Evolutionary conservation across 2,113 vertebrate species (phyloP), one percentile per base, ranked within the genome.

Genomic region (Varanus salvator): DNA sequence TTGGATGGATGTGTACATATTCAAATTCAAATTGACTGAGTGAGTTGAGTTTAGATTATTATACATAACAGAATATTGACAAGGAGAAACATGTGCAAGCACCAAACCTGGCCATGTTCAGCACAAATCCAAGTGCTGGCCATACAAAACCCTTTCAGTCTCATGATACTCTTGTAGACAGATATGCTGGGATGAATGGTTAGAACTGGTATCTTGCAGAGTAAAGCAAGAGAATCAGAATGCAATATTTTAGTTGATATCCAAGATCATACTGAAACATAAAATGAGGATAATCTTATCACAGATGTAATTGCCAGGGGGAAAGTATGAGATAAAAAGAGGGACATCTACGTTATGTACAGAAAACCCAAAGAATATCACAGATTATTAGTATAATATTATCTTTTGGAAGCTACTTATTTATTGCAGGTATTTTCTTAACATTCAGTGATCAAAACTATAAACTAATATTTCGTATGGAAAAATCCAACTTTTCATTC

Each of bases 241-340:
- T 19, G 4, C 29, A 85, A 38, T 44, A 34, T 17, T 69, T 52
- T 85, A 29, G n/a, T 15, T 71, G 60, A 78, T 78, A 52, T 54
- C 78, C 74, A 78, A 78, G n/a, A 44, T 84, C 54, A 78, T 44
- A 48, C 54, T 69, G 74, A 68, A 85, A 78, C n/a, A 78, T 54
- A 89, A 89, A 84, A 77, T 34, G 77, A 50, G 60, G 44, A 14
- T 84, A 83, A 89, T 84, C 57, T 76, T 84, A 76, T 89, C 85
- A 77, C 15, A 84, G 57, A 77, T 15, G 29, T 77, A 77, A n/a
- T 69, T 34, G 12, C 14, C 44, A 52, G 60, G 60, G 25, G 2
- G 44, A 52, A 52, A 82, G 31, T 34, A 68, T 80, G 54, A 76
- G 6, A 84, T 84, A 83, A 84, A 72, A 78, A 69, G 48, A 78